Percentiles rank a stretch among this genome's conserved stretches.
phyloP scores from a whole-genome alignment of 2,113 vertebrate species.

The Aegotheles bennettii region DNA sequence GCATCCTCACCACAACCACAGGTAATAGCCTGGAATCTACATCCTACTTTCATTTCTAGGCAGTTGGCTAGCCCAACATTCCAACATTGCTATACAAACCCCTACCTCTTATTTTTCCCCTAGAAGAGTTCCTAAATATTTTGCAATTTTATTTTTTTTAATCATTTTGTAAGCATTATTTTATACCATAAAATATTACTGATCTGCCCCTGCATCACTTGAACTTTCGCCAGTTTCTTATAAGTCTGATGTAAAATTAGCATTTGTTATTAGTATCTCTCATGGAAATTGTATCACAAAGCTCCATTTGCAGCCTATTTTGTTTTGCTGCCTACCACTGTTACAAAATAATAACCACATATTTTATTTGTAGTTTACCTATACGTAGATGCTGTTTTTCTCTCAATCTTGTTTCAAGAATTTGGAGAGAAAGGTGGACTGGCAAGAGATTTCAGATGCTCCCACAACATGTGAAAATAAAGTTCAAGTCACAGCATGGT shows the following conservation, averaged over 20 bases:
- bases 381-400: background rate
- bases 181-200: background rate
- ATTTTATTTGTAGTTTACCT: background rate
- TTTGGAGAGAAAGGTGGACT: background rate
- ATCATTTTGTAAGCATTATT: background rate
- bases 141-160: background rate
- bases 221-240: background rate
- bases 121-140: background rate
- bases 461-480: conserved; percentile 20
- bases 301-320: background rate
- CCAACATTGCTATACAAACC: background rate
- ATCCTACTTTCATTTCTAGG: background rate
- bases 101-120: background rate
- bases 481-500: conserved; percentile 14
- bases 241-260: background rate
- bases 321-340: background rate
- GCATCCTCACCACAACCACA: background rate
- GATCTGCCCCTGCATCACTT: background rate
- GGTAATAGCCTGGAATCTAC: background rate
- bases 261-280: background rate
- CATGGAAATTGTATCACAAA: background rate
- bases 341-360: background rate
- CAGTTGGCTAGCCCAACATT: background rate
- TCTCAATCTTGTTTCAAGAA: background rate
- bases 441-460: conserved; percentile 10